These are phyloP conservation scores for Limnephilus auricula DNA, from an alignment of 2,888 invertebrate genomes.

Conservation along the genomic window DNA sequence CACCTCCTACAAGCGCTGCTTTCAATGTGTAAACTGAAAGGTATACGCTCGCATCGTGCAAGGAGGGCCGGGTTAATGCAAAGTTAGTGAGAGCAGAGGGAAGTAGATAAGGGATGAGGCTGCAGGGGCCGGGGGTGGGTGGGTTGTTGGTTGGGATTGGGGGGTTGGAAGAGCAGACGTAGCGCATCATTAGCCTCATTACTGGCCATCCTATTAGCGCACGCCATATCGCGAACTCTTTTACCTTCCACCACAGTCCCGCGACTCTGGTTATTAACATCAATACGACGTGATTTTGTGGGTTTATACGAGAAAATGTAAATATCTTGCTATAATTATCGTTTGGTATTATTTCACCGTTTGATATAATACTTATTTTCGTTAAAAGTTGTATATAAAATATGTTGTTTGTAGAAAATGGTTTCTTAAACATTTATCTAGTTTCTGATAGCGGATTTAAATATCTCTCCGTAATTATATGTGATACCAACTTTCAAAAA, in stretches of 20 bases:
- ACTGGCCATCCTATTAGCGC: conserved; percentile 49
- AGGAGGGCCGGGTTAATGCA: neutral
- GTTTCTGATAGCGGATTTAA: neutral
- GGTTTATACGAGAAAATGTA: neutral
- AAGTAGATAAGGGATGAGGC: neutral
- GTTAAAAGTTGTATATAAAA: neutral
- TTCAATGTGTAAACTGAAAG: neutral
- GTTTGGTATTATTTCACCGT: neutral
- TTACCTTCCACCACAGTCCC: neutral
- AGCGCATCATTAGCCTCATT: conserved; percentile 56
- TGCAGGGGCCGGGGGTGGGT: neutral
- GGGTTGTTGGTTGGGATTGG: neutral
- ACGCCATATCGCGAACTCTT: conserved; percentile 21
- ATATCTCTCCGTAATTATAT: neutral
- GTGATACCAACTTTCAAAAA: neutral
- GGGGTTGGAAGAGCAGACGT: conserved; percentile 17
- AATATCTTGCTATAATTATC: neutral
- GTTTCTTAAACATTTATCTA: neutral
- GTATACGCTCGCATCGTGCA: neutral
- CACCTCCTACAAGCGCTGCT: neutral
- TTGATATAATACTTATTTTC: neutral
- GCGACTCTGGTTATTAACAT: neutral
- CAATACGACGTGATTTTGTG: neutral
- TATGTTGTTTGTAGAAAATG: neutral
- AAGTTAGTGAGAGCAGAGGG: neutral